Conservation (phyloP, 1,140 invertebrate genomes). For the Trachymyrmex septentrionalis region DNA sequence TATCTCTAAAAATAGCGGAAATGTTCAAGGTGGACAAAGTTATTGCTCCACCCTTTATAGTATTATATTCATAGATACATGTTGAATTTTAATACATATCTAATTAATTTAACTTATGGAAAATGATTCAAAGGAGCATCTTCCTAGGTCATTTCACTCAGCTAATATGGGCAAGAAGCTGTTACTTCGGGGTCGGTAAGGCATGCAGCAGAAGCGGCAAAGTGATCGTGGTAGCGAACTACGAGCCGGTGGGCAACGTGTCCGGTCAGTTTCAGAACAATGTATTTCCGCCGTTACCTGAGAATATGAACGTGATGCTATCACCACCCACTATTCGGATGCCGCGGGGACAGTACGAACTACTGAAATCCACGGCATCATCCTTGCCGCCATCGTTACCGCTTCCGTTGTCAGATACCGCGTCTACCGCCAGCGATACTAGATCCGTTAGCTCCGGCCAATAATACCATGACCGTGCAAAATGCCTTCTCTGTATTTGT, state of each 20-base stretch:
- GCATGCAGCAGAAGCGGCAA: constrained; percentile 92
- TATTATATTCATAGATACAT: neutral
- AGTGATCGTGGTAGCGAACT: constrained; percentile 93
- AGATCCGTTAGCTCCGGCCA: constrained; percentile 78
- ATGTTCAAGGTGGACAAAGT: no score
- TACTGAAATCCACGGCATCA: constrained; percentile 38
- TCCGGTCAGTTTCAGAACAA: constrained; percentile 92
- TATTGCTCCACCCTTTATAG: neutral
- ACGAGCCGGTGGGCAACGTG: constrained; percentile 92
- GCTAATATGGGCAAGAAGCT: constrained; percentile 94
- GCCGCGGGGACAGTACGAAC: constrained; percentile 69
- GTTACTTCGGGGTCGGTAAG: constrained; percentile 93
- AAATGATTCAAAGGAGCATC: neutral
- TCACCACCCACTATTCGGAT: constrained; percentile 80
- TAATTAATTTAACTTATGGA: constrained; percentile 7
- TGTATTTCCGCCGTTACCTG: constrained; percentile 90
- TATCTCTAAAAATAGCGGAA: no score
- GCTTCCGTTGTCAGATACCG: constrained; percentile 72
- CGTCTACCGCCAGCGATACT: constrained; percentile 79
- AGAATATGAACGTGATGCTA: constrained; percentile 83
- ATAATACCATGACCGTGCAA: constrained; percentile 81
- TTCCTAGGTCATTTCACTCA: constrained; percentile 95
- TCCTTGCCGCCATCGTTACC: constrained; percentile 33
- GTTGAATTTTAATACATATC: neutral
- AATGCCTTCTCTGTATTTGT: constrained; percentile 83